A percentile compares a stretch with the other conserved stretches of the same genome.
These are phyloP conservation scores for Cryptocephalus primarius DNA, from an alignment of 2,888 invertebrate genomes.

Conservation along the genomic window DNA sequence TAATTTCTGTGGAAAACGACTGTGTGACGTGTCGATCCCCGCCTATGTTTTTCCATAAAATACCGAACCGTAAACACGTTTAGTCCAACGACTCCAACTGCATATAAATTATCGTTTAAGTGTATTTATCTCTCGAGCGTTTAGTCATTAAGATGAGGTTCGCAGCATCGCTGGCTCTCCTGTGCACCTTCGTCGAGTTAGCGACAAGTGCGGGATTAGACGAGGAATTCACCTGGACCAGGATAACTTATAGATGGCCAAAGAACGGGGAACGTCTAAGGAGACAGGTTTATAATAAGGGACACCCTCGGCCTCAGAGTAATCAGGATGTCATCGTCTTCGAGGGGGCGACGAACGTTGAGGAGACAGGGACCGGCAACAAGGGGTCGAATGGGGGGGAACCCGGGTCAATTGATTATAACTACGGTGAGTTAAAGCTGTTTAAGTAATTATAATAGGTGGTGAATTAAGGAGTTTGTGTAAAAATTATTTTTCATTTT, in stretches of 20 bases:
- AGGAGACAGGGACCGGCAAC: neutral
- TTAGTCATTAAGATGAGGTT: constrained; percentile 1
- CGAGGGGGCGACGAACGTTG: constrained; percentile 2
- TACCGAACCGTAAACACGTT: constrained; percentile 5
- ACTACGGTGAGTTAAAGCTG: constrained; percentile 2
- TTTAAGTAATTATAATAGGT: too few relatives aligned
- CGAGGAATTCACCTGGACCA: constrained; percentile 34
- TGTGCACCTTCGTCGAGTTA: too few relatives aligned
- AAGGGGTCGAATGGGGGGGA: neutral
- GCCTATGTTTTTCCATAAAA: neutral
- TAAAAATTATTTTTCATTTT: too few relatives aligned
- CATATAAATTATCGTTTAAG: constrained; percentile 3
- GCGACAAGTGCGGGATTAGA: constrained; percentile 20
- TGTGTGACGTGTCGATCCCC: neutral
- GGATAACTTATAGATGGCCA: constrained; percentile 26
- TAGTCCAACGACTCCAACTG: constrained; percentile 8
- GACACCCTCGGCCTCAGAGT: neutral
- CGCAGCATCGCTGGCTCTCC: too few relatives aligned
- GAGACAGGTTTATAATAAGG: constrained; percentile 1
- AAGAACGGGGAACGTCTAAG: constrained; percentile 2
- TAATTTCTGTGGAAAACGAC: too few relatives aligned
- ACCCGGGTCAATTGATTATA: constrained; percentile 3
- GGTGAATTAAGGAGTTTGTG: too few relatives aligned
- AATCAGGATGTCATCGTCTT: neutral
- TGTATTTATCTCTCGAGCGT: neutral